Conservation (phyloP, 2,888 invertebrate genomes). For the Hyposoter didymator region DNA sequence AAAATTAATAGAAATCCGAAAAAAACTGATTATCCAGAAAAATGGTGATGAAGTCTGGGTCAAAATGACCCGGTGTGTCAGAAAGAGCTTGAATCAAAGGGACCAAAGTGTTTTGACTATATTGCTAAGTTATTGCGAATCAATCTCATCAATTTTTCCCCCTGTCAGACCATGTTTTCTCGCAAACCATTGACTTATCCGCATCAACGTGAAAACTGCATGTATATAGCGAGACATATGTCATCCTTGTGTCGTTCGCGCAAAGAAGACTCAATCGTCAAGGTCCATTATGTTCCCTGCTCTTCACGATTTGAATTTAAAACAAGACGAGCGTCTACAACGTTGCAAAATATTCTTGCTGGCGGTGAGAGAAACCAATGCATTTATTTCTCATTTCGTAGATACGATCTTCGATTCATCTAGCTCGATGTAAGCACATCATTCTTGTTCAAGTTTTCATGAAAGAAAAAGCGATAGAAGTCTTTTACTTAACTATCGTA, state of each 20-base stretch:
- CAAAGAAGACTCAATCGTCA: conserved; percentile 25
- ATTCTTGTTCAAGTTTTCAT: not conserved
- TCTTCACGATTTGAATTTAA: conserved; percentile 12
- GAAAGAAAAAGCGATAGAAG: not conserved
- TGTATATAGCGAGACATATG: conserved; percentile 5
- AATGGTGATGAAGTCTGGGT: no score
- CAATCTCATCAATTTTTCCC: not conserved
- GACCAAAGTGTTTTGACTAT: not conserved
- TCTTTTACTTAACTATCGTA: not conserved
- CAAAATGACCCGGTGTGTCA: no score
- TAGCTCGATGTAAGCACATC: not conserved
- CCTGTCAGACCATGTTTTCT: not conserved
- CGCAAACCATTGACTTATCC: conserved; percentile 10
- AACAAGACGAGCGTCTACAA: not conserved
- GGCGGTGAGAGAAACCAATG: not conserved
- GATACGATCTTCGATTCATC: conserved; percentile 6
- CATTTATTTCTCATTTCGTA: conserved; percentile 4
- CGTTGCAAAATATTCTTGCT: not conserved
- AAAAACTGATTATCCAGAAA: no score
- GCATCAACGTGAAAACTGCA: not conserved
- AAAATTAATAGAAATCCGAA: no score
- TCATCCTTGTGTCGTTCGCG: conserved; percentile 37
- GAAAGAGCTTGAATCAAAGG: not conserved
- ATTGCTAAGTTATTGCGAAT: not conserved
- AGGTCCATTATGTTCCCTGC: conserved; percentile 34